These are phyloP conservation scores for Cryptus armator DNA, from an alignment of 2,888 invertebrate genomes.

Conservation along the genomic window DNA sequence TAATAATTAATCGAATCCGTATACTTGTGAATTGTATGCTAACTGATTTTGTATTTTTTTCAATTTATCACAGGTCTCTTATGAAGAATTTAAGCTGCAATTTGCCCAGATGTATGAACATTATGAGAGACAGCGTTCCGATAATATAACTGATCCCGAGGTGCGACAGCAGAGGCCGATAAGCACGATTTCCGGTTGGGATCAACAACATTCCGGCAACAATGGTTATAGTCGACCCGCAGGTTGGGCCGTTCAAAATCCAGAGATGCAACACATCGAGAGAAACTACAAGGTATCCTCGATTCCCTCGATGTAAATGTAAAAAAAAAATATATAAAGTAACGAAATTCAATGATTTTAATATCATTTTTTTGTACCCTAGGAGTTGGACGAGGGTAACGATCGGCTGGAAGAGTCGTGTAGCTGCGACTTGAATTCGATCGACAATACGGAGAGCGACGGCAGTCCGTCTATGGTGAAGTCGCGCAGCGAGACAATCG, in stretches of 20 bases:
- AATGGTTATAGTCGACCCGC: conserved; percentile 82
- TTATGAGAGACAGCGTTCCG: conserved; percentile 96
- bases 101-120: conserved; percentile 99
- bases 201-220: conserved; percentile 87
- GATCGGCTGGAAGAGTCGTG: conserved; percentile 83
- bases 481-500: conserved; percentile 82
- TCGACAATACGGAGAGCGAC: conserved; percentile 84
- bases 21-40: not conserved
- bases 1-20: not conserved
- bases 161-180: conserved; percentile 96
- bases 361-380: conserved; percentile 26
- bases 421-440: conserved; percentile 85
- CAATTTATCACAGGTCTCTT: conserved; percentile 91
- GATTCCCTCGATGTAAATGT: not conserved
- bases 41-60: conserved; percentile 10
- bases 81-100: conserved; percentile 98
- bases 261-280: conserved; percentile 80
- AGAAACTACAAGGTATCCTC: conserved; percentile 78
- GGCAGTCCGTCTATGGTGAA: conserved; percentile 86
- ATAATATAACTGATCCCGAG: conserved; percentile 98
- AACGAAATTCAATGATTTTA: too few species aligned
- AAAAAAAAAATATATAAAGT: not conserved
- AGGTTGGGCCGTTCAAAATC: conserved; percentile 81
- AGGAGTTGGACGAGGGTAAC: conserved; percentile 83
- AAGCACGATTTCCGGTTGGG: conserved; percentile 98